These are phyloP conservation scores for Actinia tenebrosa DNA, from an alignment of 64 coral and sea anemone genomes.

Conservation along the genomic window DNA sequence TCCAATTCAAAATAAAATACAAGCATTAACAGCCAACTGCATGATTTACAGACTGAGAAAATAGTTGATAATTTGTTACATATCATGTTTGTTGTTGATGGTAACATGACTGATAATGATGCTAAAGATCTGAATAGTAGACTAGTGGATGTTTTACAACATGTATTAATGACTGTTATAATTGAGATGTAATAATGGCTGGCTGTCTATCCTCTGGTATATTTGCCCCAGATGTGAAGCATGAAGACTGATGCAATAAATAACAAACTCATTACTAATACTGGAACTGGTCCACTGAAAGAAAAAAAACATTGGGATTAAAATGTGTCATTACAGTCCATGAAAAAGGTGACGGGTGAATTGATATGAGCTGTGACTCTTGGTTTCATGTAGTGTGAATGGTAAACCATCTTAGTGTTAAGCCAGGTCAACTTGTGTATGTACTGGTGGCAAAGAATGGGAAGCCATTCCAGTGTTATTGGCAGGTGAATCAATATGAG, in stretches of 20 bases:
- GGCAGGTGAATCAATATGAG: too few relatives aligned
- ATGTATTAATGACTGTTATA: background rate
- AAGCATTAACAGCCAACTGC: background rate
- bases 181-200: background rate
- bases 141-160: background rate
- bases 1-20: background rate
- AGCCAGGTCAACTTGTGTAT: too few relatives aligned
- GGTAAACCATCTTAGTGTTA: too few relatives aligned
- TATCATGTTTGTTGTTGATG: background rate
- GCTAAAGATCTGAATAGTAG: background rate
- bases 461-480: too few relatives aligned
- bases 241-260: conserved; percentile 98
- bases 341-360: background rate
- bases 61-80: background rate
- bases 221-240: conserved; percentile 99
- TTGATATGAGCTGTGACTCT: too few relatives aligned
- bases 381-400: too few relatives aligned
- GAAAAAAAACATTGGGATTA: background rate
- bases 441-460: too few relatives aligned
- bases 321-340: background rate
- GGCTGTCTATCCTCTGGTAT: conserved; percentile 70
- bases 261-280: conserved; percentile 88
- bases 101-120: background rate
- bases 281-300: conserved; percentile 90
- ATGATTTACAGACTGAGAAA: background rate